Evolutionary conservation across 2,888 invertebrate genomes (phyloP).

Genomic region (Meloe dianella): DNA sequence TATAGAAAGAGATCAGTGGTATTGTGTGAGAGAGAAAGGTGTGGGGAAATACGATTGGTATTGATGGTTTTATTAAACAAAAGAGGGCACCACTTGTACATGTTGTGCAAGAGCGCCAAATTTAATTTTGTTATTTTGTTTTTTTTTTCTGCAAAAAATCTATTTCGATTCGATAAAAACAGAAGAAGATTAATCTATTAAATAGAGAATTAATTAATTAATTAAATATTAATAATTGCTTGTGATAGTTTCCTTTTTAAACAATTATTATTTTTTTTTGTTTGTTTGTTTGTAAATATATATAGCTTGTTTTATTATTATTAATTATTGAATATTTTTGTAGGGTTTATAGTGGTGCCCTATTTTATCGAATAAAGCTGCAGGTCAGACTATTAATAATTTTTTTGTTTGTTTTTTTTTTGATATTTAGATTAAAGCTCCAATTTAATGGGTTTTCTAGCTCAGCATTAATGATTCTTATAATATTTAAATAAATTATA

Average conservation of each 20-base stretch:
- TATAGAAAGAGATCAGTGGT: no score
- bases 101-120: conserved; percentile 18
- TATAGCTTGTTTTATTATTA: conserved; percentile 4
- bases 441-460: background rate
- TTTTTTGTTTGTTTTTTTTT: background rate
- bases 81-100: conserved; percentile 25
- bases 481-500: no score
- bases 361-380: conserved; percentile 9
- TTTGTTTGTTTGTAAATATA: no score
- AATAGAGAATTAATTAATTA: no score
- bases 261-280: no score
- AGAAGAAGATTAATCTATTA: no score
- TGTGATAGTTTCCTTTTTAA: conserved; percentile 15
- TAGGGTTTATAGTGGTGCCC: conserved; percentile 14
- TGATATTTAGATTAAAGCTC: no score
- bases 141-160: no score
- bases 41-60: background rate
- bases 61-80: background rate
- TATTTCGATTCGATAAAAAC: no score
- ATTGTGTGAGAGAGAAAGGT: no score
- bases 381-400: background rate
- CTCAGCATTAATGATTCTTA: no score
- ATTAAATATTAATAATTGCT: conserved; percentile 7
- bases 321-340: conserved; percentile 16
- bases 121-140: conserved; percentile 21